Conservation (phyloP, 53 echinoderm and acorn worm species). For the Hippasteria phrygiana region DNA sequence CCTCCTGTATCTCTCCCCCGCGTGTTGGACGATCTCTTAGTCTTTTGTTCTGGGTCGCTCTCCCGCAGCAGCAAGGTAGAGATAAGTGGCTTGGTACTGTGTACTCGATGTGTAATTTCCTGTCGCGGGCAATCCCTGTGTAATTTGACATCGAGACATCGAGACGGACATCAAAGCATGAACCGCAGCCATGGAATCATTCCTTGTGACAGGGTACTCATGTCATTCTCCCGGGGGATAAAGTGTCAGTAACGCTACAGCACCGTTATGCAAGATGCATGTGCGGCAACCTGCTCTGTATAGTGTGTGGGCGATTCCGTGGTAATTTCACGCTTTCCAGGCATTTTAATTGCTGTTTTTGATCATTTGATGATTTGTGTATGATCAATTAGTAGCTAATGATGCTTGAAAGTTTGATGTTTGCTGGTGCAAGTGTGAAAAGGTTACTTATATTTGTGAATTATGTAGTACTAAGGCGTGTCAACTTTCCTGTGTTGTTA, state of each 20-base stretch:
- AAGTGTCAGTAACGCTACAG: background rate
- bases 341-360: no score
- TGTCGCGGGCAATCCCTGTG: constrained; percentile 30
- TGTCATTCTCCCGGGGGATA: background rate
- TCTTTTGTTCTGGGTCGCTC: background rate
- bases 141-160: constrained; percentile 52
- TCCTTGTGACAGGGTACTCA: background rate
- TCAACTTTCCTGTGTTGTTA: no score
- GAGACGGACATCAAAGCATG: constrained; percentile 27
- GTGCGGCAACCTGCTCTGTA: background rate
- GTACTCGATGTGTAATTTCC: constrained; percentile 35
- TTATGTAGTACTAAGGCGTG: no score
- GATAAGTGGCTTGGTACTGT: background rate
- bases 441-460: no score
- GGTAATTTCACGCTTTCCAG: background rate
- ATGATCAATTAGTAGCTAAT: background rate
- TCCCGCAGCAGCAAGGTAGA: background rate
- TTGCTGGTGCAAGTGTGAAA: no score
- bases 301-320: background rate
- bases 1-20: no score
- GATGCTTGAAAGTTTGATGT: no score
- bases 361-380: no score
- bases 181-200: background rate
- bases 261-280: background rate
- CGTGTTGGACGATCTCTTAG: background rate